Base-by-base conservation (phyloP, 2,888 invertebrate genomes). In the Lepidocyrtinus sp. region DNA sequence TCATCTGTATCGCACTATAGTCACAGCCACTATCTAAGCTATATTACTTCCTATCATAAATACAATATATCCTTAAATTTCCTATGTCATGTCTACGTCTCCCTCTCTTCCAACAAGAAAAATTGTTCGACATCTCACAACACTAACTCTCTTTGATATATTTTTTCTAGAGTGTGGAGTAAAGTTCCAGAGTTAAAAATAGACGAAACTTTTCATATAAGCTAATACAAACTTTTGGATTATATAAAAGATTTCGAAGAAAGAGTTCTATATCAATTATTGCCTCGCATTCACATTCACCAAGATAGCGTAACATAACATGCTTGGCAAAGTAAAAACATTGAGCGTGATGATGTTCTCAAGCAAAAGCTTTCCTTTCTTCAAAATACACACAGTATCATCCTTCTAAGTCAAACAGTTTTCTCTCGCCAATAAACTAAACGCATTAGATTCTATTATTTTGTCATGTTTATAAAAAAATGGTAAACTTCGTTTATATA, bases 111-210 rank as follows among this genome's bases (percentile, higher is more conserved):
- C n/a, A n/a, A n/a, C n/a, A n/a, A n/a, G n/a, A 50, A 50, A 50
- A 50, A 50, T 50, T 17, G 15, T 50, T 50, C 50, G 50, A 50
- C 50, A 50, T 50, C 50, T 50, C 50, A 50, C 50, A 7, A n/a
- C n/a, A 50, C 50, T 50, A 50, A 7, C 50, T 50, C 50, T 50
- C 50, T 50, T 50, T 50, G 50, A 50, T 50, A 50, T 50, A 50
- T 50, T 50, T 12, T 50, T 50, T 50, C 5, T 36, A 50, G 50
- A n/a, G 50, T 76, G 70, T 64, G 19, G 75, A 76, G 75, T 76
- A 70, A 50, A 70, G 75, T 76, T 76, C 69, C 75, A 76, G 65
- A 76, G 75, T 76, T 76, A 76, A 76, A 76, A 76, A 76, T 76
- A 76, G 75, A 76, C 75, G 64, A 67, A 76, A 59, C 46, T 68